Evolutionary conservation across 2,797 vertebrate species (phyloP), one percentile per base, ranked within the genome.

Genomic region (Xiphorhynchus erythropygius): DNA sequence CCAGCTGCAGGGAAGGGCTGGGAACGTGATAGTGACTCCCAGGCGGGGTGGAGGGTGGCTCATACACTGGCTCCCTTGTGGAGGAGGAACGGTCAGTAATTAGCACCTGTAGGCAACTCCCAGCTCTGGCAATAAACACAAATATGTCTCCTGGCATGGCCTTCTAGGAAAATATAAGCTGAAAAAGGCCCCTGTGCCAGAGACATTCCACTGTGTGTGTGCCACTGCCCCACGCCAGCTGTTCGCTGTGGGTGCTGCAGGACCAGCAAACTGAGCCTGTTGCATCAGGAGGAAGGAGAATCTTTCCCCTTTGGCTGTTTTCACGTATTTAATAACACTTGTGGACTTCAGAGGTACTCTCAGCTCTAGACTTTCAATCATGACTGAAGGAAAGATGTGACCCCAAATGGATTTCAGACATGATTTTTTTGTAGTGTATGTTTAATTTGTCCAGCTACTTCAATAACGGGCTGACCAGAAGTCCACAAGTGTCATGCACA

Each of bases 71-170:
- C 11, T 87, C 18, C 67, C 70, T 94, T 96, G 94, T 96, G 92
- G 82, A 91, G 92, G 84, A 84, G 87, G 81, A 93, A 96, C 4
- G 14, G 83, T 44, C 83, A 68, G 50, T 82, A 94, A 92, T 85
- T 30, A 82, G 92, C 90, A 94, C 89, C 88, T 87, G 94, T 44
- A 82, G 87, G 71, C 83, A 71, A 60, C 84, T 94, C 84, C 90
- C 89, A 86, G 90, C 50, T 33, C 68, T 64, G 67, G 87, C 89
- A 95, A 81, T 87, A 97, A 97, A 87, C 83, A 96, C 77, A 97
- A 96, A 96, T 90, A 92, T 79, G 68, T 93, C 88, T 96, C 86
- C 95, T 96, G 92, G 92, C 96, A 79, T 37, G 79, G 84, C 16
- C 70, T 56, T 57, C 81, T 46, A 81, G 93, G 84, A 94, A 96